These are phyloP conservation scores for Promerops cafer DNA, from an alignment of 2,113 vertebrate genomes.

Conservation along the genomic window DNA sequence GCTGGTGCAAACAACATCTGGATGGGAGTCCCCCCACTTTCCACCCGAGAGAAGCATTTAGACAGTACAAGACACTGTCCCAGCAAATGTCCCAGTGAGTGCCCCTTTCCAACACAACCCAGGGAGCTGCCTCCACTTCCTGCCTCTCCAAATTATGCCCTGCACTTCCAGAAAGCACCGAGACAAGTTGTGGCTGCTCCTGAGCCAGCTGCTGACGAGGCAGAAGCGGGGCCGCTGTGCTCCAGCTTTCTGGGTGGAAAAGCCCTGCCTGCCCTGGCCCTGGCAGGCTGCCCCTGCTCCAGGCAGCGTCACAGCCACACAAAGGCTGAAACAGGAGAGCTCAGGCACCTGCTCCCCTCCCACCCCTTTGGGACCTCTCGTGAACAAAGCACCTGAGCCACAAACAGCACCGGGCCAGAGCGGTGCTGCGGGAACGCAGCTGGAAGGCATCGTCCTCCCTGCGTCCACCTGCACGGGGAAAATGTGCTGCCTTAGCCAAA, in stretches of 20 bases:
- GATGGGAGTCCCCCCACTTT: rapidly evolving
- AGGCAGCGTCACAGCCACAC: neutral
- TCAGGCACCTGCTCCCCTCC: constrained; percentile 35
- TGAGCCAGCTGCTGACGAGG: constrained; percentile 70
- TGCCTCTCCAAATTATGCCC: constrained; percentile 59
- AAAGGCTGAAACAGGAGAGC: neutral
- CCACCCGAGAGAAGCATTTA: neutral
- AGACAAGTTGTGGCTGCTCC: neutral
- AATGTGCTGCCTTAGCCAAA: neutral
- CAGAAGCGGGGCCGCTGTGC: neutral
- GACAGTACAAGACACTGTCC: neutral
- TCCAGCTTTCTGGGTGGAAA: neutral
- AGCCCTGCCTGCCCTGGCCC: neutral
- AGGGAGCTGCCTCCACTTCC: neutral
- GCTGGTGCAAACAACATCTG: neutral
- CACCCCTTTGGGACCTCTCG: neutral
- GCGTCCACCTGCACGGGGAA: neutral
- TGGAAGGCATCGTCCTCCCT: neutral
- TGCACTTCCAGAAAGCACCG: constrained; percentile 25
- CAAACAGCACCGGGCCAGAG: neutral
- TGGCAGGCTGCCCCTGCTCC: constrained; percentile 13
- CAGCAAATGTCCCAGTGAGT: neutral
- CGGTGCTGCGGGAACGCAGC: neutral
- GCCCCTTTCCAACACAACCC: neutral
- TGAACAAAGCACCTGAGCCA: neutral